A percentile compares a stretch with the other conserved stretches of the same genome.
These are phyloP conservation scores for Oxyscelio sp. DNA, from an alignment of 2,888 invertebrate genomes.

Conservation along the genomic window DNA sequence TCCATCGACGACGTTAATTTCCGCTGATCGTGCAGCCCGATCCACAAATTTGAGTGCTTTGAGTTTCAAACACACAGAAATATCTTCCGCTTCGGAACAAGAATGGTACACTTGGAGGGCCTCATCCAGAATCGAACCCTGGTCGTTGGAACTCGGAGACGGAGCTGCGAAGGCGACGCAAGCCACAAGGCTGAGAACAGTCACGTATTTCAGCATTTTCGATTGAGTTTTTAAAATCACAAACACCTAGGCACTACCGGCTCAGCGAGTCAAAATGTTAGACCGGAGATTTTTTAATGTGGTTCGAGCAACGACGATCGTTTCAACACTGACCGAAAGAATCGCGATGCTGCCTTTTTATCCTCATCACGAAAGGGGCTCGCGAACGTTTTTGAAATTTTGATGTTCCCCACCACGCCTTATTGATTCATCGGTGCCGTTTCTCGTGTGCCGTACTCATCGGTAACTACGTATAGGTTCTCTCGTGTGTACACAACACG, in stretches of 20 bases:
- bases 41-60: slow-evolving; percentile 93
- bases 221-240: slow-evolving; percentile 59
- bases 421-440: slow-evolving; percentile 81
- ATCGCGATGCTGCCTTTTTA: slow-evolving; percentile 88
- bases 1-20: slow-evolving; percentile 88
- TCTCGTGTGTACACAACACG: too few relatives aligned
- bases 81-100: slow-evolving; percentile 91
- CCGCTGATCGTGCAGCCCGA: slow-evolving; percentile 91
- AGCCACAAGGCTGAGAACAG: slow-evolving; percentile 83
- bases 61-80: slow-evolving; percentile 93
- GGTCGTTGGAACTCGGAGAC: slow-evolving; percentile 79
- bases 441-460: slow-evolving; percentile 75
- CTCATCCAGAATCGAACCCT: slow-evolving; percentile 84
- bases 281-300: slow-evolving; percentile 75
- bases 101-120: slow-evolving; percentile 86
- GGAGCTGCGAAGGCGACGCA: slow-evolving; percentile 84
- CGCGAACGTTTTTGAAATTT: slow-evolving; percentile 89
- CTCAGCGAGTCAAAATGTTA: slow-evolving; percentile 57
- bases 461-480: slow-evolving; percentile 71
- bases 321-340: slow-evolving; percentile 88
- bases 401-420: slow-evolving; percentile 88
- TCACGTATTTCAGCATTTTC: slow-evolving; percentile 85
- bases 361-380: slow-evolving; percentile 88
- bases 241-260: slow-evolving; percentile 72
- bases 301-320: slow-evolving; percentile 87